Base-by-base conservation (phyloP, 2,113 vertebrate genomes). In the Macrotis lagotis region DNA sequence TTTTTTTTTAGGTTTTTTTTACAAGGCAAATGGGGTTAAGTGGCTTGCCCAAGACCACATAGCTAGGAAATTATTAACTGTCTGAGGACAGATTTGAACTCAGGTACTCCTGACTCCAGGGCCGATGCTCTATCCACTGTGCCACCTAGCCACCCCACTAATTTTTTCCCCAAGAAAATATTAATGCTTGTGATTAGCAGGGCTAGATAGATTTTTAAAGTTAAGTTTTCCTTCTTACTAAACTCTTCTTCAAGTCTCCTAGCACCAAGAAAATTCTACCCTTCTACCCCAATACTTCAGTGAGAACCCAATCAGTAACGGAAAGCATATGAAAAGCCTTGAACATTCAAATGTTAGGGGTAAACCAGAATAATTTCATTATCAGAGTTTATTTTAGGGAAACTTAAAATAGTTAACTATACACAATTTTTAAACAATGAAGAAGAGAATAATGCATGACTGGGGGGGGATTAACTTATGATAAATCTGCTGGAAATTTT, bases 121-220 rank as follows among this genome's bases (percentile, higher is more conserved):
- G n/a, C n/a, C n/a, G n/a, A n/a, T n/a, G n/a, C n/a, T n/a, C n/a
- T n/a, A n/a, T n/a, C n/a, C n/a, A n/a, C n/a, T n/a, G n/a, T n/a
- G n/a, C n/a, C n/a, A n/a, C n/a, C n/a, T n/a, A n/a, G n/a, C n/a
- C n/a, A n/a, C n/a, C n/a, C n/a, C n/a, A n/a, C n/a, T n/a, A n/a
- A n/a, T n/a, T n/a, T n/a, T n/a, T n/a, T n/a, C n/a, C n/a, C 28
- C 44, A 51, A 83, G 37, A 44, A 83, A 89, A 96, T 89, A 95
- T 48, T 88, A 50, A 53, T 31, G 94, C 28, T 52, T 96, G 74
- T 88, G 91, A 95, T 92, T 50, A 94, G 93, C 91, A 93, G 88
- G n/a, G 50, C 92, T 83, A 19, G 16, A n/a, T 44, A 44, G 37
- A 6, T 44, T 83, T 83, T 83, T 44, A 44, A 83, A 83, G 66